Percentiles rank a stretch among this genome's conserved stretches.
phyloP scores from a whole-genome alignment of 1,140 invertebrate species.

The Drosophila miranda region DNA sequence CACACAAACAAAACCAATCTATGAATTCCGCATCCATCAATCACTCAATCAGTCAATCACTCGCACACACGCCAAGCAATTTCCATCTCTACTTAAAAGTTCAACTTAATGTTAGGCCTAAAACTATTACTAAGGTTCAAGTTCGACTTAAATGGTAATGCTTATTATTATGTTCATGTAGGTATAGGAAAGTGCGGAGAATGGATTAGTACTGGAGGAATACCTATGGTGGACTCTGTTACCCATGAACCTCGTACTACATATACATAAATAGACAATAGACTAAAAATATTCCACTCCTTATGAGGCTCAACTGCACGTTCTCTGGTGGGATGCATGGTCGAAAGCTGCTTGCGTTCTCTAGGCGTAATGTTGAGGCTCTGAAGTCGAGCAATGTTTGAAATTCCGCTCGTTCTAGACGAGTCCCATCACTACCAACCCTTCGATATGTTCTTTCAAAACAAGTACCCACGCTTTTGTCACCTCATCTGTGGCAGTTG shows the following conservation, averaged over 20 bases:
- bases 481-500: conserved; percentile 20
- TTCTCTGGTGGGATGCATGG: conserved; percentile 25
- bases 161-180: too few species aligned
- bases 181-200: too few species aligned
- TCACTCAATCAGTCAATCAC: not conserved
- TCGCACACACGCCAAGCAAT: not conserved
- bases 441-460: conserved; percentile 38
- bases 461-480: conserved; percentile 13
- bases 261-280: too few species aligned
- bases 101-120: conserved; percentile 32
- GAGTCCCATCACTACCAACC: conserved; percentile 64
- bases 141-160: too few species aligned
- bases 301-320: too few species aligned
- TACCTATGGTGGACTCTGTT: too few species aligned
- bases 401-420: conserved; percentile 65
- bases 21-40: not conserved
- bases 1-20: conserved; percentile 4
- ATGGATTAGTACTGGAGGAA: too few species aligned
- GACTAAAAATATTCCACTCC: too few species aligned
- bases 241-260: too few species aligned
- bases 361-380: conserved; percentile 66
- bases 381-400: conserved; percentile 61
- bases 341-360: conserved; percentile 44
- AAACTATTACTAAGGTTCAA: conserved; percentile 8
- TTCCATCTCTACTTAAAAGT: not conserved